These are phyloP conservation scores for Pygocentrus nattereri DNA, from an alignment of 2,797 vertebrate species.

Conservation along the genomic window DNA sequence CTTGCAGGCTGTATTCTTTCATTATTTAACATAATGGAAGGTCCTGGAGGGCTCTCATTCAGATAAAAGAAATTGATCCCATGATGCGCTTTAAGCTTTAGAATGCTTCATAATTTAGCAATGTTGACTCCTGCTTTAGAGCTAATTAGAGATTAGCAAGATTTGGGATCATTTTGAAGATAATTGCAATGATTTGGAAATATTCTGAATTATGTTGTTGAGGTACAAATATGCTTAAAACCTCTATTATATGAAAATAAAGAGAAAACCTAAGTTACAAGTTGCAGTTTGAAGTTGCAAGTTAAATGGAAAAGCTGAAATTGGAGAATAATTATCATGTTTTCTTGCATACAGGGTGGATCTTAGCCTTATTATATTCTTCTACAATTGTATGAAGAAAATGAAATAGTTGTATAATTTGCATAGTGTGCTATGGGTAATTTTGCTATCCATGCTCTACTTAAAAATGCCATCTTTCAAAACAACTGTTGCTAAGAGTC, in stretches of 20 bases:
- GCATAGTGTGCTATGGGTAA: no score
- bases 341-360: no score
- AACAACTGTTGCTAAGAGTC: no score
- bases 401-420: no score
- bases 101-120: constrained; percentile 76
- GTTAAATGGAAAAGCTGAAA: no score
- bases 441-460: no score
- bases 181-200: constrained; percentile 2
- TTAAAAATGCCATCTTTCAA: no score
- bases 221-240: neutral
- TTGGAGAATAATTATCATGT: no score
- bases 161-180: constrained; percentile 20
- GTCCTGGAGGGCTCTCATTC: constrained; percentile 66
- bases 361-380: no score
- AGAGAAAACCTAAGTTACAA: neutral
- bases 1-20: constrained; percentile 68
- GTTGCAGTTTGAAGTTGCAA: no score
- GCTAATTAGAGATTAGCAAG: constrained; percentile 59
- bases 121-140: constrained; percentile 66
- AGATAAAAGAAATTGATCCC: constrained; percentile 72
- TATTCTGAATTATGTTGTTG: neutral
- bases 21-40: constrained; percentile 74
- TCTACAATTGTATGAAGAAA: no score
- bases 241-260: neutral
- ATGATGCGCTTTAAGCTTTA: constrained; percentile 69